These are phyloP conservation scores for Chondrosia reniformis DNA, from an alignment of 37 sponge, comb jelly and placozoan genomes.

Conservation along the genomic window DNA sequence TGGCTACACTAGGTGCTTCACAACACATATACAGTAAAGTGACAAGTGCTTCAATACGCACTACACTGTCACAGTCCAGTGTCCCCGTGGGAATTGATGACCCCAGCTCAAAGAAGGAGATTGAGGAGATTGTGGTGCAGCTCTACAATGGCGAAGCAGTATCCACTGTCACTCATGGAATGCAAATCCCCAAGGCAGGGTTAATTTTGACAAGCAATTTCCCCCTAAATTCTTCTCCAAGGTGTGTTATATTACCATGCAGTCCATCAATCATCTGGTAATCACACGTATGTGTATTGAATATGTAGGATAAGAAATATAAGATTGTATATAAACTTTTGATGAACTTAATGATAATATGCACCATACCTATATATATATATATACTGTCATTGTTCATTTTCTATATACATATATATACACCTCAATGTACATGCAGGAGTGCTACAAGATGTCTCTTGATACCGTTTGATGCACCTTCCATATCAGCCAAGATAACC, in stretches of 20 bases:
- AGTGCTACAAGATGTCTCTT: slow-evolving; percentile 8
- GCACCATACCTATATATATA: too few species aligned
- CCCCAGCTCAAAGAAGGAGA: slow-evolving; percentile 28
- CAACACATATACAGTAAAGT: slow-evolving; percentile 29
- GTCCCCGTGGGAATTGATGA: slow-evolving; percentile 28
- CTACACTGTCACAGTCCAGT: not conserved
- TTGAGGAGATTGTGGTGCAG: not conserved
- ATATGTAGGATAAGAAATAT: not conserved
- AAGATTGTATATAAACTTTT: not conserved
- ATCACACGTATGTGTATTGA: not conserved
- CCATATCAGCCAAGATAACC: not conserved
- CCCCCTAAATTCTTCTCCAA: slow-evolving; percentile 11
- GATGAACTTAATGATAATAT: too few species aligned
- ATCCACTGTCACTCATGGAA: slow-evolving; percentile 6
- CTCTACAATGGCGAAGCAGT: slow-evolving; percentile 15
- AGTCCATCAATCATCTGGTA: not conserved
- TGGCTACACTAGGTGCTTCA: slow-evolving; percentile 16
- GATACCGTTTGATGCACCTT: slow-evolving; percentile 7
- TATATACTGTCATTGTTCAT: not conserved
- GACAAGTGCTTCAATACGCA: slow-evolving; percentile 7
- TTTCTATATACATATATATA: not conserved
- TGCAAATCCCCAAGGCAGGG: slow-evolving; percentile 14
- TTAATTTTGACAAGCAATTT: slow-evolving; percentile 3
- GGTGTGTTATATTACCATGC: slow-evolving; percentile 6
- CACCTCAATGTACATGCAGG: too few species aligned